These are phyloP conservation scores for Petrolisthes cinctipes DNA, from an alignment of 2,888 invertebrate genomes.

Conservation along the genomic window DNA sequence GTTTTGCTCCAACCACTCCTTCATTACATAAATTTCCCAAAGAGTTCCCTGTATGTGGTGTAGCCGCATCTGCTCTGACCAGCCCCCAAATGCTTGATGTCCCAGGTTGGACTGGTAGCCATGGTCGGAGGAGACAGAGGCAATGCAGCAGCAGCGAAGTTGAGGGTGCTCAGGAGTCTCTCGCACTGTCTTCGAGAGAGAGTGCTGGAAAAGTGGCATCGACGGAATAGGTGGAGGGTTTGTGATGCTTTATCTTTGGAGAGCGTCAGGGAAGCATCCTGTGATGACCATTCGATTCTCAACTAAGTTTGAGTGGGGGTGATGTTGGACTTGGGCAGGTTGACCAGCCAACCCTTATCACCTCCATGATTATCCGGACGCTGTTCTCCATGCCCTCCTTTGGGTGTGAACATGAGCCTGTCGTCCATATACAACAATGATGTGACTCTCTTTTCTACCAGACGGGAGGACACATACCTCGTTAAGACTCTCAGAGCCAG, in stretches of 20 bases:
- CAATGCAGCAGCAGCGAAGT: neutral
- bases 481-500: too few relatives aligned
- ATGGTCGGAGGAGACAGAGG: too few relatives aligned
- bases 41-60: too few relatives aligned
- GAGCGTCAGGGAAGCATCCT: neutral
- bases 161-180: neutral
- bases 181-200: neutral
- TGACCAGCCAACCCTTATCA: neutral
- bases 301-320: neutral
- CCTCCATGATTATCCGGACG: neutral
- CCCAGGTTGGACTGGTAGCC: too few relatives aligned
- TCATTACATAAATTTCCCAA: too few relatives aligned
- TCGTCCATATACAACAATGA: constrained; percentile 1
- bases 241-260: neutral
- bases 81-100: too few relatives aligned
- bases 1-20: too few relatives aligned
- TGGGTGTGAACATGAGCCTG: neutral
- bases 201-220: constrained; percentile 1
- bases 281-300: neutral
- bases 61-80: too few relatives aligned
- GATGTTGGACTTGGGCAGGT: constrained; percentile 3
- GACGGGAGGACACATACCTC: too few relatives aligned
- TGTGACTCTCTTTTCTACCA: neutral
- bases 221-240: neutral
- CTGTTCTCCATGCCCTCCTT: too few relatives aligned